A percentile compares a stretch with the other conserved stretches of the same genome.
These are phyloP conservation scores for Dynastes grantii DNA, from an alignment of 2,888 invertebrate species.

Conservation along the genomic window DNA sequence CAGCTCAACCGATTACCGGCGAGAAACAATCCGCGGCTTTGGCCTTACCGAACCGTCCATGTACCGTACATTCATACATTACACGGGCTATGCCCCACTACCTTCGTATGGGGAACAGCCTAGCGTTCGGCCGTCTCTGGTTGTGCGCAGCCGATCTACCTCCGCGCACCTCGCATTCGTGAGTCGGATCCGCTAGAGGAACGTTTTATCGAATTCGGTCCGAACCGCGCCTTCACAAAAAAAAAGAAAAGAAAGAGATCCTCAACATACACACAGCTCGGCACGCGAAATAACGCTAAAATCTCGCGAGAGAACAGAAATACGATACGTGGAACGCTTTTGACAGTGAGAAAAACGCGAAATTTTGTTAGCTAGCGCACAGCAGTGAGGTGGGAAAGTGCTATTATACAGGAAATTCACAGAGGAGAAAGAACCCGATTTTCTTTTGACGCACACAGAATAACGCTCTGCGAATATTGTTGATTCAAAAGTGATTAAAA, in stretches of 20 bases:
- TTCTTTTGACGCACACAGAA: too few species aligned
- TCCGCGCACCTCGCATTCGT: slow-evolving; percentile 64
- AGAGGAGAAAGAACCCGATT: too few species aligned
- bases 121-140: slow-evolving; percentile 57
- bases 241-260: background rate
- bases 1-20: too few species aligned
- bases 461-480: too few species aligned
- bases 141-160: slow-evolving; percentile 57
- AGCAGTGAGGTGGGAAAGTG: too few species aligned
- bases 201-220: slow-evolving; percentile 50
- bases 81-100: too few species aligned
- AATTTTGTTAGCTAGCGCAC: too few species aligned
- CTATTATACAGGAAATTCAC: too few species aligned
- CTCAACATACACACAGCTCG: background rate
- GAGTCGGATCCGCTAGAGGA: slow-evolving; percentile 56
- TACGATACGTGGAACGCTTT: too few species aligned
- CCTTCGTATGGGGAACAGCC: slow-evolving; percentile 38
- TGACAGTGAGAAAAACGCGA: too few species aligned
- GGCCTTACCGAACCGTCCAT: slow-evolving; percentile 17
- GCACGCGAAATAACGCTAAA: background rate
- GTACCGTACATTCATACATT: slow-evolving; percentile 49
- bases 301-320: too few species aligned
- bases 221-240: slow-evolving; percentile 56
- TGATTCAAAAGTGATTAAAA: too few species aligned
- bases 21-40: background rate